A percentile compares a stretch with the other conserved stretches of the same genome.
Evolutionary conservation across 2,888 invertebrate genomes (phyloP).

Genomic region (Ophion costatus): DNA sequence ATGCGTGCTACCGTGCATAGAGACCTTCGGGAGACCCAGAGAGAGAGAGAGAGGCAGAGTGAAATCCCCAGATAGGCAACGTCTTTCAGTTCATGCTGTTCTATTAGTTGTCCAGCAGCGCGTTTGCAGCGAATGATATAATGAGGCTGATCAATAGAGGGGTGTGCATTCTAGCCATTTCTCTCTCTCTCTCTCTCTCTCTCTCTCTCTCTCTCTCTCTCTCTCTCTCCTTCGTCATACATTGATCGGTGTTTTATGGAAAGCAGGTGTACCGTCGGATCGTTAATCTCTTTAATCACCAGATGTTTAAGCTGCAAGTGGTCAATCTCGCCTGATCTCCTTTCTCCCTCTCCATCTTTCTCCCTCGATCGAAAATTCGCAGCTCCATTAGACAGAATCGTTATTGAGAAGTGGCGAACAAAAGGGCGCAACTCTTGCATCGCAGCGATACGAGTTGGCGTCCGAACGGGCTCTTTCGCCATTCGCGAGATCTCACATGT

Average conservation of each 20-base stretch:
- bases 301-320: constrained; percentile 48
- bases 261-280: constrained; percentile 63
- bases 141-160: constrained; percentile 46
- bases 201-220: background rate
- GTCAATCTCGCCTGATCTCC: constrained; percentile 47
- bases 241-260: constrained; percentile 63
- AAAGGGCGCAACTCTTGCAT: constrained; percentile 7
- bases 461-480: too few species aligned
- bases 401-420: background rate
- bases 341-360: constrained; percentile 30
- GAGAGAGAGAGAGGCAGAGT: background rate
- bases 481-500: background rate
- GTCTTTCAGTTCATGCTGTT: constrained; percentile 30
- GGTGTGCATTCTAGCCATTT: constrained; percentile 36
- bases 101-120: constrained; percentile 34
- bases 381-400: background rate
- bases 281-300: constrained; percentile 64
- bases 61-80: background rate
- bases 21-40: constrained; percentile 3
- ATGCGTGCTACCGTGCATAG: constrained; percentile 60
- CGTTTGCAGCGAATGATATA: constrained; percentile 45
- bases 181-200: constrained; percentile 1
- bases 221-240: constrained; percentile 32
- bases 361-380: constrained; percentile 54
- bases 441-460: too few species aligned